Conservation (phyloP, 2,888 invertebrate genomes). For the Cecidostiba fungosa region DNA sequence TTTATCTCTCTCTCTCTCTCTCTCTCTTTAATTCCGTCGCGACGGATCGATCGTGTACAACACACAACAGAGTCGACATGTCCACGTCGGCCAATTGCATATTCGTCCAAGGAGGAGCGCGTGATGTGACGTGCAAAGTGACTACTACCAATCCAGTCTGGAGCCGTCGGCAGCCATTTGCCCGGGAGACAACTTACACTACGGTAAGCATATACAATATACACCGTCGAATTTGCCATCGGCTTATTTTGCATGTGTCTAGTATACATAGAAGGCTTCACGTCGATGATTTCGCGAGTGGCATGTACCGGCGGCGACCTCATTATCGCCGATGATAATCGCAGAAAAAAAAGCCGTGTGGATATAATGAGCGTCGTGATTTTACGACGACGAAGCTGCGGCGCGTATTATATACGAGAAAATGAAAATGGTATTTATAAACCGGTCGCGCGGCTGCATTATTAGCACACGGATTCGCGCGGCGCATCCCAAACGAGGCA, state of each 20-base stretch:
- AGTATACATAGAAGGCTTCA: not conserved
- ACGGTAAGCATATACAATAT: constrained; percentile 63
- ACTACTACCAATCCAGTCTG: not conserved
- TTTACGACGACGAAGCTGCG: constrained; percentile 7
- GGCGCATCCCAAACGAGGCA: not conserved
- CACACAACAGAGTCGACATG: not conserved
- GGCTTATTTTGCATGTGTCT: not conserved
- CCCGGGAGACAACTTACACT: constrained; percentile 6
- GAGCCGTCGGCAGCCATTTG: constrained; percentile 64
- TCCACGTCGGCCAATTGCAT: not conserved
- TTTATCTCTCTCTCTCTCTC: not conserved
- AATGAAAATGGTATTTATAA: constrained; percentile 33
- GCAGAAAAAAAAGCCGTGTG: not conserved
- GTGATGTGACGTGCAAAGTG: constrained; percentile 47
- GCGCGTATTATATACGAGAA: not conserved
- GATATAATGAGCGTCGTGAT: constrained; percentile 18
- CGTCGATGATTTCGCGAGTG: not conserved
- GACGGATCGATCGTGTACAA: not conserved
- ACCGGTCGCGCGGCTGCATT: constrained; percentile 27
- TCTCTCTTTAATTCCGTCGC: not conserved
- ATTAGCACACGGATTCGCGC: not conserved
- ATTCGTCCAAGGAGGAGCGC: constrained; percentile 24
- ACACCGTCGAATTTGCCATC: not conserved
- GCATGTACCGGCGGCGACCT: not conserved
- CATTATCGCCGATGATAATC: constrained; percentile 7